Percentiles rank a stretch among this genome's conserved stretches.
phyloP scores from a whole-genome alignment of 2,113 vertebrate genomes.

The Propithecus coquereli region DNA sequence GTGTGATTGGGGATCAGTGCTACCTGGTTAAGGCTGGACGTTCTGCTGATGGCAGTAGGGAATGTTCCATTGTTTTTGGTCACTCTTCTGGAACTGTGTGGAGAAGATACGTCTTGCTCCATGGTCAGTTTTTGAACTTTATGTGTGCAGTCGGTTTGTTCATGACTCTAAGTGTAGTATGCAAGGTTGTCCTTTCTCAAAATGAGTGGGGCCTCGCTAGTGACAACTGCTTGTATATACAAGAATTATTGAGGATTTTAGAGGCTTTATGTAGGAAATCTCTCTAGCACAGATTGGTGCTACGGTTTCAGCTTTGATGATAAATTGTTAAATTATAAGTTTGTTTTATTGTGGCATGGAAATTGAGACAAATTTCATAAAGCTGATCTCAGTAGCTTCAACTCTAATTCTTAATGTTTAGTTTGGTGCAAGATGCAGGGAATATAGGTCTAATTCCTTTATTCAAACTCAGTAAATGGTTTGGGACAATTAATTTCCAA shows the following conservation, averaged over 20 bases:
- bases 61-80: neutral
- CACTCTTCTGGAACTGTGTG: neutral
- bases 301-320: neutral
- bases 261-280: constrained; percentile 46
- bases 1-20: neutral
- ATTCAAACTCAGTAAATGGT: constrained; percentile 87
- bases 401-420: constrained; percentile 71
- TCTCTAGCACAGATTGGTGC: constrained; percentile 8
- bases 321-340: neutral
- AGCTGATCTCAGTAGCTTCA: constrained; percentile 38
- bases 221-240: fast-evolving
- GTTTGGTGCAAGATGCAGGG: constrained; percentile 76
- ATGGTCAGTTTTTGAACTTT: neutral
- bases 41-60: neutral
- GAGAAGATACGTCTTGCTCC: neutral
- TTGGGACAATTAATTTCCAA: constrained; percentile 92
- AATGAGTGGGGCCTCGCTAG: neutral
- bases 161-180: no score
- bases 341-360: constrained; percentile 42
- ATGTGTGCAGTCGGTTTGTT: neutral
- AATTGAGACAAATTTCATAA: constrained; percentile 62
- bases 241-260: neutral
- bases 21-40: neutral
- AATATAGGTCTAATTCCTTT: constrained; percentile 84
- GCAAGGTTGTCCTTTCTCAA: neutral